Conservation (phyloP, 2,113 vertebrate species). For the Montifringilla adamsi region DNA sequence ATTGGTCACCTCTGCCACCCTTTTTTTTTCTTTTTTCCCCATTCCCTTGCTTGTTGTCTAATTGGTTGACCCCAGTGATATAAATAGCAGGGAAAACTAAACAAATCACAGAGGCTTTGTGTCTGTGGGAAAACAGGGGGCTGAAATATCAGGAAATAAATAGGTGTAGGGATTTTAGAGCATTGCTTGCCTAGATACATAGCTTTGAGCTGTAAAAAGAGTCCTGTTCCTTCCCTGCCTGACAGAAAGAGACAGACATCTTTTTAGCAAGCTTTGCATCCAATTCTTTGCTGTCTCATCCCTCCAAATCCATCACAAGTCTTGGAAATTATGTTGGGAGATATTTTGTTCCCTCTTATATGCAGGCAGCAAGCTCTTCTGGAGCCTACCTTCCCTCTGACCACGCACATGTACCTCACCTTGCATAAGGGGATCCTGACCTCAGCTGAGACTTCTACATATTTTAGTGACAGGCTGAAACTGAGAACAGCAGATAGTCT, state of each 20-base stretch:
- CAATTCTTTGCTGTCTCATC: not conserved
- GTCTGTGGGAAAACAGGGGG: not conserved
- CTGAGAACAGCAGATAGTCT: not conserved
- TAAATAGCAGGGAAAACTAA: slow-evolving; percentile 8
- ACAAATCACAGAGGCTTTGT: not conserved
- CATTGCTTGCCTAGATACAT: not conserved
- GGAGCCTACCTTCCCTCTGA: not conserved
- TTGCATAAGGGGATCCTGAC: not conserved
- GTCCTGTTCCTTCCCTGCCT: not conserved
- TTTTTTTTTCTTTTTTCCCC: rapidly evolving
- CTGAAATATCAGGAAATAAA: slow-evolving; percentile 3
- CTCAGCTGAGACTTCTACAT: not conserved
- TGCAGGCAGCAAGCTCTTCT: not conserved
- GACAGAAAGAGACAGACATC: not conserved
- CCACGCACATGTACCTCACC: not conserved
- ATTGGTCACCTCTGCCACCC: slow-evolving; percentile 16
- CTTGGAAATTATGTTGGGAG: not conserved
- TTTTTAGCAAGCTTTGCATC: not conserved
- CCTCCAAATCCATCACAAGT: not conserved
- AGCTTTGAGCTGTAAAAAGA: not conserved
- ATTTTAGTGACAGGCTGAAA: not conserved
- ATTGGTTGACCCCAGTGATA: not conserved
- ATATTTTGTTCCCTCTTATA: not conserved
- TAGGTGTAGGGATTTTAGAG: not conserved
- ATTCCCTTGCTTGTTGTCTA: not conserved